These are phyloP conservation scores for Falco berigora DNA, from an alignment of 2,797 vertebrate species.

Conservation along the genomic window DNA sequence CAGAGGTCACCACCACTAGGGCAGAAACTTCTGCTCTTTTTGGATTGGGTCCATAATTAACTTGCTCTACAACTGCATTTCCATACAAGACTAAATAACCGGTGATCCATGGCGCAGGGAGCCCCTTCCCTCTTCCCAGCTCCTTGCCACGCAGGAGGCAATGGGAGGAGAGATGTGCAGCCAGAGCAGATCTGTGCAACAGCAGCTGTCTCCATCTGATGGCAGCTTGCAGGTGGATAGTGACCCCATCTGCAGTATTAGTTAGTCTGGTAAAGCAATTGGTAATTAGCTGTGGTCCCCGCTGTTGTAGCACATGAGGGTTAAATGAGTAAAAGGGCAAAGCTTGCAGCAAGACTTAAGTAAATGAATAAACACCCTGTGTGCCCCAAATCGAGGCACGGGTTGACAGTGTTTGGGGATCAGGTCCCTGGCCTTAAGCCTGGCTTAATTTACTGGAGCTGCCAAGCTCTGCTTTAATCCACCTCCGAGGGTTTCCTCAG, in stretches of 20 bases:
- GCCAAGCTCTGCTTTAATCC: background rate
- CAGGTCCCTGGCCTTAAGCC: background rate
- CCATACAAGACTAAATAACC: background rate
- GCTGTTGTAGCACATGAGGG: accelerated
- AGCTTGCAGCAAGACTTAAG: background rate
- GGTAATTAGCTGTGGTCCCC: background rate
- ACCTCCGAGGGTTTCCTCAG: background rate
- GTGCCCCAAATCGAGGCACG: accelerated
- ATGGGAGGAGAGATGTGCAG: background rate
- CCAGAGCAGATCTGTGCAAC: background rate
- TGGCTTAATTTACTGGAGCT: background rate
- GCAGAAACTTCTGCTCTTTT: background rate
- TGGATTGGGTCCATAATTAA: background rate
- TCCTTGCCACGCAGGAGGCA: background rate
- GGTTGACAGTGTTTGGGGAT: background rate
- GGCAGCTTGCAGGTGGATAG: background rate
- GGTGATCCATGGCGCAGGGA: accelerated
- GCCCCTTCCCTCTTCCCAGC: background rate
- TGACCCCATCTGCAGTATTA: background rate
- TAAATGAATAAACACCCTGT: background rate
- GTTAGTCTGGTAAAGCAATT: background rate
- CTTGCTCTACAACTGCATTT: background rate
- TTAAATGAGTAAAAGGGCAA: background rate
- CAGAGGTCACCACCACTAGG: background rate
- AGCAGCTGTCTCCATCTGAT: accelerated